These are phyloP conservation scores for Drosophila fulvimacula DNA, from an alignment of 2,888 invertebrate species.

Conservation along the genomic window DNA sequence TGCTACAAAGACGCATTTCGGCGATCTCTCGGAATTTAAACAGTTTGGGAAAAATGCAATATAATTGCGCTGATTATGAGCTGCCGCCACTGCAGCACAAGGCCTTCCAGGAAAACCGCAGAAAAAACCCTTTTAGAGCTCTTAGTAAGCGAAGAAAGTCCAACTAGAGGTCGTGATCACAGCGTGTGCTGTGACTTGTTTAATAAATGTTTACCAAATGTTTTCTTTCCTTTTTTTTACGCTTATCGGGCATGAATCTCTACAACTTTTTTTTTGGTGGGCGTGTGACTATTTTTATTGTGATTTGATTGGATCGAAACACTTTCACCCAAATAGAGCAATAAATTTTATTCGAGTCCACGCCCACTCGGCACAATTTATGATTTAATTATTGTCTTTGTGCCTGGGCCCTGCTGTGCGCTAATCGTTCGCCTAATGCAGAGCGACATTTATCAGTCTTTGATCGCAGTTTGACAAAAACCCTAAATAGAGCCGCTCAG, in stretches of 20 bases:
- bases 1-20: slow-evolving; percentile 60
- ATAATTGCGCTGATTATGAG: slow-evolving; percentile 80
- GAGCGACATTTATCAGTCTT: slow-evolving; percentile 61
- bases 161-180: slow-evolving; percentile 21
- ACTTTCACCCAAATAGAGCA: slow-evolving; percentile 73
- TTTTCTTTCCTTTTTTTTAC: slow-evolving; percentile 14
- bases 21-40: slow-evolving; percentile 65
- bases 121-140: slow-evolving; percentile 32
- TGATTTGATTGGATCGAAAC: slow-evolving; percentile 55
- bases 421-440: slow-evolving; percentile 50
- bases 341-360: slow-evolving; percentile 53
- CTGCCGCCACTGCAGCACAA: slow-evolving; percentile 54
- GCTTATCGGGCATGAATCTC: slow-evolving; percentile 4
- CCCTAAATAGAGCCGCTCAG: slow-evolving; percentile 21
- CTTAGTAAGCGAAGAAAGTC: slow-evolving; percentile 35
- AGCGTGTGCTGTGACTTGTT: slow-evolving; percentile 44
- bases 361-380: slow-evolving; percentile 50
- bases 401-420: slow-evolving; percentile 49
- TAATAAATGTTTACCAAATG: slow-evolving; percentile 57
- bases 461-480: slow-evolving; percentile 56
- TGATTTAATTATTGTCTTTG: slow-evolving; percentile 75
- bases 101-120: slow-evolving; percentile 61
- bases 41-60: slow-evolving; percentile 70
- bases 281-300: slow-evolving; percentile 74
- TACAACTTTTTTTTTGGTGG: slow-evolving; percentile 23